Conservation (phyloP, 2,113 vertebrate genomes). For the Daboia siamensis region DNA sequence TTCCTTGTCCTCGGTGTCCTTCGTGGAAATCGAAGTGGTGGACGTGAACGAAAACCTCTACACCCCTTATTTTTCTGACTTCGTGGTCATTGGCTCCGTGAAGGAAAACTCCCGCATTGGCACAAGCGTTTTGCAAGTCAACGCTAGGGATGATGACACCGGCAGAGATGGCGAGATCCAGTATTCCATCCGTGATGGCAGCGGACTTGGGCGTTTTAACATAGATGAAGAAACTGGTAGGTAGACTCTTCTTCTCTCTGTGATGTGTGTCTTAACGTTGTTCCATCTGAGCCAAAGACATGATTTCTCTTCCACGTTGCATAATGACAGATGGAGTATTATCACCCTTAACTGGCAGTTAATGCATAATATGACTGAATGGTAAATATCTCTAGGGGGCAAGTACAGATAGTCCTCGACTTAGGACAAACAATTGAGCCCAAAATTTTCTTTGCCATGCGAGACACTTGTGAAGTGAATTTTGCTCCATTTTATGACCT, state of each 20-base stretch:
- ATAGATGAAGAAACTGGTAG: conserved; percentile 96
- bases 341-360: neutral
- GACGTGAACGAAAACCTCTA: conserved; percentile 97
- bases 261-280: neutral
- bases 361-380: neutral
- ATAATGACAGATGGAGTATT: neutral
- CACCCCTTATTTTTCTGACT: conserved; percentile 87
- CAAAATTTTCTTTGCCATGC: neutral
- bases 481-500: neutral
- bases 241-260: conserved; percentile 35
- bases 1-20: conserved; percentile 89
- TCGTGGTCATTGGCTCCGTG: conserved; percentile 83
- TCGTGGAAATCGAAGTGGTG: conserved; percentile 92
- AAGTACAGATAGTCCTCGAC: neutral
- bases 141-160: conserved; percentile 83
- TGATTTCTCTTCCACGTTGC: neutral
- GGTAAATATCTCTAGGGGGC: neutral
- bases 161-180: conserved; percentile 93
- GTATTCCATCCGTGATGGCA: conserved; percentile 94
- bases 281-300: neutral
- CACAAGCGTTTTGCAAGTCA: conserved; percentile 87
- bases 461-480: neutral
- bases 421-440: neutral
- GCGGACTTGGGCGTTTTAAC: conserved; percentile 89
- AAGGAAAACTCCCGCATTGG: conserved; percentile 90